A percentile compares a stretch with the other conserved stretches of the same genome.
Evolutionary conservation across 64 coral and sea anemone genomes (phyloP).

Genomic region (Acropora tenuis): DNA sequence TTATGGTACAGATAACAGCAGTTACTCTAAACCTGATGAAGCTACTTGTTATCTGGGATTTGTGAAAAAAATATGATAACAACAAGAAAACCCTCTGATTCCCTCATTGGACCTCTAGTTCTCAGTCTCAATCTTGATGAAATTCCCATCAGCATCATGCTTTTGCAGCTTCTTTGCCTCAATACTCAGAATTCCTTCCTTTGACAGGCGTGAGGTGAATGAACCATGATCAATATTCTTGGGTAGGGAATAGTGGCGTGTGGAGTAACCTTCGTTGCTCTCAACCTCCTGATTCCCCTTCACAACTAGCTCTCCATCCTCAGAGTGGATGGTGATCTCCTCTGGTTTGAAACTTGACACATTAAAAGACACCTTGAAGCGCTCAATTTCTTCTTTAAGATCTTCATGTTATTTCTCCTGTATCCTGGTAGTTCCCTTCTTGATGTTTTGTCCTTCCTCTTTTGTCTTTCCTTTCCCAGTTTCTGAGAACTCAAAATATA

Average conservation of each 20-base stretch:
- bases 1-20: too few relatives aligned
- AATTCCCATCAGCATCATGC: conserved; percentile 15
- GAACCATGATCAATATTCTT: conserved; percentile 32
- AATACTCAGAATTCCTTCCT: conserved; percentile 44
- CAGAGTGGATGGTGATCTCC: conserved; percentile 41
- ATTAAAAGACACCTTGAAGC: conserved; percentile 41
- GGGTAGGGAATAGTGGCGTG: conserved; percentile 17
- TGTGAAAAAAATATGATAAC: too few relatives aligned
- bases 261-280: conserved; percentile 22
- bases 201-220: conserved; percentile 24
- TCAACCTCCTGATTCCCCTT: conserved; percentile 25
- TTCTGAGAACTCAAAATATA: conserved; percentile 17
- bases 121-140: conserved; percentile 47
- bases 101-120: not conserved
- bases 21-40: too few relatives aligned
- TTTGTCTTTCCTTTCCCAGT: not conserved
- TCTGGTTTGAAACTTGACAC: conserved; percentile 46
- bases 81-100: too few relatives aligned
- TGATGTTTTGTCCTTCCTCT: not conserved
- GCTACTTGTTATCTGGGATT: too few relatives aligned
- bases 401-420: not conserved
- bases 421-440: not conserved
- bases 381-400: not conserved
- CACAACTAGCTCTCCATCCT: conserved; percentile 36
- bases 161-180: conserved; percentile 27